Conservation (phyloP, 2,888 invertebrate species). For the Diplolepis rosae region DNA sequence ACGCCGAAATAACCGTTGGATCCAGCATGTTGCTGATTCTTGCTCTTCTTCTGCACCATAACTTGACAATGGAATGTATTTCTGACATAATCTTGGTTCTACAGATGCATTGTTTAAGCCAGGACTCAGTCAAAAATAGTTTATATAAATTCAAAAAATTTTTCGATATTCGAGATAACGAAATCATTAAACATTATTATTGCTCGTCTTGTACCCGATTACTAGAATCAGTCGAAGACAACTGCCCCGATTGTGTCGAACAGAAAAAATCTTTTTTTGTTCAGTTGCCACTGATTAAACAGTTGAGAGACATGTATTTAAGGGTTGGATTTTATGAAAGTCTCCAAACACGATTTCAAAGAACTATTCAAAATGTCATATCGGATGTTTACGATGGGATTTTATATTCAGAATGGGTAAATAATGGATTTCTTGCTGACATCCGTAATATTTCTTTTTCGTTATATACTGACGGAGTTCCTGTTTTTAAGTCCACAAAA, state of each 20-base stretch:
- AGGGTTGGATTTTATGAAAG: slow-evolving; percentile 26
- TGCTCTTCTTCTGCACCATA: neutral
- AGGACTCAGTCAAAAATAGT: slow-evolving; percentile 15
- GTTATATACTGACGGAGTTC: slow-evolving; percentile 40
- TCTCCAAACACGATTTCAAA: slow-evolving; percentile 30
- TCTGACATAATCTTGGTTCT: neutral
- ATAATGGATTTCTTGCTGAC: slow-evolving; percentile 28
- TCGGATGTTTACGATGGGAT: slow-evolving; percentile 28
- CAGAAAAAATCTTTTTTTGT: slow-evolving; percentile 34
- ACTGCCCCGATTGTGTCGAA: slow-evolving; percentile 32
- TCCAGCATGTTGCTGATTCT: neutral
- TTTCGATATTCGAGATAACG: slow-evolving; percentile 5
- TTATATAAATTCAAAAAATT: slow-evolving; percentile 30
- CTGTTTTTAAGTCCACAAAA: slow-evolving; percentile 37
- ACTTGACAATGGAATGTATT: slow-evolving; percentile 19
- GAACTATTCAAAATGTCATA: neutral
- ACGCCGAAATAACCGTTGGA: neutral
- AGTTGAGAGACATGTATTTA: slow-evolving; percentile 35
- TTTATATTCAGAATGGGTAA: slow-evolving; percentile 11
- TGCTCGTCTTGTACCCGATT: slow-evolving; percentile 31
- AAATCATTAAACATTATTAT: slow-evolving; percentile 40
- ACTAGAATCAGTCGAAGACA: slow-evolving; percentile 24
- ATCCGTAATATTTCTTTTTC: too few species aligned
- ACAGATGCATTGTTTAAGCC: slow-evolving; percentile 27
- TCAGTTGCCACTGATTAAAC: slow-evolving; percentile 18